Base-by-base conservation (phyloP, 2,888 invertebrate species). In the Sycophila texana region DNA sequence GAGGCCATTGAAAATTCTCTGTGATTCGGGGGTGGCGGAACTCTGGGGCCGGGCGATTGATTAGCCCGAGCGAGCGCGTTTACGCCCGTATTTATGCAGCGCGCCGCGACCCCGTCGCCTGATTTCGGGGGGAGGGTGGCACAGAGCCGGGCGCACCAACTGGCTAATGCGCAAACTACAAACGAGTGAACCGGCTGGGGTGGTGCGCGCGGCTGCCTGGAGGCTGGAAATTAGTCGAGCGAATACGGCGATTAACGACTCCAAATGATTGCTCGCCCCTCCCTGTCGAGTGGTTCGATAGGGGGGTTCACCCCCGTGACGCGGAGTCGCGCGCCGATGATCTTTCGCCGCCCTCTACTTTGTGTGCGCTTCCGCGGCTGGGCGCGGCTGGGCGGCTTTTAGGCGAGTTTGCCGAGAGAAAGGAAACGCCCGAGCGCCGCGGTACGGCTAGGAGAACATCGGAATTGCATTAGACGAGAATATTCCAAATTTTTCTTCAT, bases 31-130 rank as follows among this genome's bases (percentile, higher is more conserved):
- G 70, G 61, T 55, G 16, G 22, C 12, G 14, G 55, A 18, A 14
- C 14, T 12, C 53, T 5, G 4, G 57, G 20, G 63, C 49, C 14
- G 18, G 5, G 83, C 86, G 85, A 88, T 88, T 89, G 87, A 88
- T 88, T 86, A 86, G 86, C 75, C 3, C 39, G 53, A 51, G 14
- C 5, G 63, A 5, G 47, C 26, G 67, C 61, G 53, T 60, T 63
- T 55, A 55, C 58, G 82, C 82, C 84, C 84, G 86, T 87, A 87
- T 88, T 88, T 89, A 87, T 87, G 85, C 86, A 85, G 85, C 82
- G 39, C 39, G 39, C 39, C 39, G 5, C 84, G 82, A 84, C 84
- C 86, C 85, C 84, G 84, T 65, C 85, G 86, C 83, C 84, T 85
- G 86, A 85, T 86, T 87, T 86, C 47, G 67, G 55, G 14, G 26